These are phyloP conservation scores for Pseudopipra pipra DNA, from an alignment of 2,113 vertebrate species.

Conservation along the genomic window DNA sequence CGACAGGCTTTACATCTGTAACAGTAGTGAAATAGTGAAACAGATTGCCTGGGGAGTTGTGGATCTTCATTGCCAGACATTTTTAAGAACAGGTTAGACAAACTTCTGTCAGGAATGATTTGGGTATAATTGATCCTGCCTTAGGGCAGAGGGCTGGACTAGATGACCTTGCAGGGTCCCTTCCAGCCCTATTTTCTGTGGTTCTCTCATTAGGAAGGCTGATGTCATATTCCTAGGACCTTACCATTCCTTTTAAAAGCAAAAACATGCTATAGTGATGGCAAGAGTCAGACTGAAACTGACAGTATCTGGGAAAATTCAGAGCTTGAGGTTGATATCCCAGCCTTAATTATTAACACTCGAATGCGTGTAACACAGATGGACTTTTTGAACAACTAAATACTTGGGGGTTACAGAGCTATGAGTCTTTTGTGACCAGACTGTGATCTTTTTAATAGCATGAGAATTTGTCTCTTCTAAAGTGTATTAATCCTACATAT, in stretches of 20 bases:
- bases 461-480: not conserved
- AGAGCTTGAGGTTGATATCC: not conserved
- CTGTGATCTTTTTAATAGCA: not conserved
- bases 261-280: not conserved
- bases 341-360: not conserved
- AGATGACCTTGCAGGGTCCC: constrained; percentile 4
- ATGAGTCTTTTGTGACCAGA: not conserved
- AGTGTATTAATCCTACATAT: not conserved
- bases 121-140: constrained; percentile 54
- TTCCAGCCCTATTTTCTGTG: not conserved
- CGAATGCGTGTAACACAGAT: not conserved
- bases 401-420: not conserved
- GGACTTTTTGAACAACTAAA: not conserved
- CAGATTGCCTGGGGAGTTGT: constrained; percentile 41
- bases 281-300: constrained; percentile 2
- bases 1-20: constrained; percentile 24
- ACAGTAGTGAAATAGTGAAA: not conserved
- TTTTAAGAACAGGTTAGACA: constrained; percentile 34
- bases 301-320: not conserved
- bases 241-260: not conserved
- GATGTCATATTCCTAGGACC: not conserved
- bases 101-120: constrained; percentile 54
- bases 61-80: constrained; percentile 19
- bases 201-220: not conserved
- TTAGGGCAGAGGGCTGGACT: constrained; percentile 50